Evolutionary conservation across 2,113 vertebrate species (phyloP).

Genomic region (Cebus imitator): DNA sequence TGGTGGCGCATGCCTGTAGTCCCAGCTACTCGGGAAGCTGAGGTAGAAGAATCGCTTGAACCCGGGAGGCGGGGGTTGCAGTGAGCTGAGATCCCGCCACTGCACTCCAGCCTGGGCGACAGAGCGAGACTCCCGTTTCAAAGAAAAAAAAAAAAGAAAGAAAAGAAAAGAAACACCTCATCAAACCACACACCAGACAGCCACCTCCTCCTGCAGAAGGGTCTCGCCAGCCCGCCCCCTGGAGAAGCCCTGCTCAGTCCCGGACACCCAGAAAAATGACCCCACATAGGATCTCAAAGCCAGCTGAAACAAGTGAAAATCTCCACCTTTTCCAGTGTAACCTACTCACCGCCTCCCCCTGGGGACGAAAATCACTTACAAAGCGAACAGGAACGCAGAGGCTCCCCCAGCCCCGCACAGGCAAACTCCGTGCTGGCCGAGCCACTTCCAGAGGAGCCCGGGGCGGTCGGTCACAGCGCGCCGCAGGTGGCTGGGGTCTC

Average conservation of each 20-base stretch:
- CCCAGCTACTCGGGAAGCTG: no score
- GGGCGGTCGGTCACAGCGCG: neutral
- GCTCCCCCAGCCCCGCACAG: neutral
- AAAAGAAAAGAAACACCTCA: no score
- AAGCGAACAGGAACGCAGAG: neutral
- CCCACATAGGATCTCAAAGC: neutral
- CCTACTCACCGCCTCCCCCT: constrained; percentile 9
- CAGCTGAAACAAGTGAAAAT: neutral
- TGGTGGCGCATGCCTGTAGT: no score
- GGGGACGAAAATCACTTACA: neutral
- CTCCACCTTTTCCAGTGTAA: neutral
- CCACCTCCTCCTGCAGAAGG: neutral
- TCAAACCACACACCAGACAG: neutral
- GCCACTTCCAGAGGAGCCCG: neutral
- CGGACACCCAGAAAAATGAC: neutral
- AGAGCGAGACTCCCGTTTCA: no score
- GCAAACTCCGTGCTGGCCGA: neutral
- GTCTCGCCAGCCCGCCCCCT: neutral
- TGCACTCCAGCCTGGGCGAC: no score
- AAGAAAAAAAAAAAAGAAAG: no score
- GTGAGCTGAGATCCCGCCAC: no score
- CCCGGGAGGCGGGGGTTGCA: no score
- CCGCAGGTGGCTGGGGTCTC: neutral
- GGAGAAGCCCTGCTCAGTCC: neutral
- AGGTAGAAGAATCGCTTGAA: no score